phyloP scores from a whole-genome alignment of 2,797 vertebrate genomes.

The Pachyuromys duprasi region DNA sequence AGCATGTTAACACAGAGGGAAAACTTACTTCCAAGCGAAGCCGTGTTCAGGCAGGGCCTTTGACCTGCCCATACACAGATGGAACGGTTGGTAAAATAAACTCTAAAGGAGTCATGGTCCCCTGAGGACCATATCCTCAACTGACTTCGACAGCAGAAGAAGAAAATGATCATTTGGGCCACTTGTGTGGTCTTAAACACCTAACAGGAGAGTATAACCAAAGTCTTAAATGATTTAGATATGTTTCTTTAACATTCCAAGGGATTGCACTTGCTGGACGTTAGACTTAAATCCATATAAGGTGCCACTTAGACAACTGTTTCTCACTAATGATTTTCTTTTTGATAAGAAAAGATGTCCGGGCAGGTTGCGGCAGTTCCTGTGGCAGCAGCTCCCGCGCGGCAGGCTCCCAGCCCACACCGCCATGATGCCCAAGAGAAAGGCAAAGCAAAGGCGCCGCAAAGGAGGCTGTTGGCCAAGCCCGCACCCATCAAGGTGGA shows the following conservation, averaged over 20 bases:
- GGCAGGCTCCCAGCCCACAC: background rate
- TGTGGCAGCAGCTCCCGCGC: no score
- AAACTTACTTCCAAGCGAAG: background rate
- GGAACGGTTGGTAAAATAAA: background rate
- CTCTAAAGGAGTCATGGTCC: background rate
- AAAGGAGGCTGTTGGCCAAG: background rate
- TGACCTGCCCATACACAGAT: background rate
- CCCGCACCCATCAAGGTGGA: no score
- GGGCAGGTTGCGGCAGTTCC: no score
- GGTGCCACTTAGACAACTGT: background rate
- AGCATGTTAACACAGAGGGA: background rate
- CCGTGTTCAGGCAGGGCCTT: background rate
- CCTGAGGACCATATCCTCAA: background rate
- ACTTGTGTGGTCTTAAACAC: background rate
- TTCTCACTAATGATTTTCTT: background rate
- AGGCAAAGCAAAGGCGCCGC: background rate
- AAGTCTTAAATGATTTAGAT: background rate
- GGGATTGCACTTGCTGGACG: background rate
- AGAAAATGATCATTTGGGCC: background rate
- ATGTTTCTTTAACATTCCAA: background rate
- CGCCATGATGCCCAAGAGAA: background rate
- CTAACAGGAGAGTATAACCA: background rate
- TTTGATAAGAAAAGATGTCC: background rate
- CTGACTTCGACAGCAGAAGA: background rate
- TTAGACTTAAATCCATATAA: background rate